These are phyloP conservation scores for Phengaris arion DNA, from an alignment of 2,888 invertebrate genomes.

Conservation along the genomic window DNA sequence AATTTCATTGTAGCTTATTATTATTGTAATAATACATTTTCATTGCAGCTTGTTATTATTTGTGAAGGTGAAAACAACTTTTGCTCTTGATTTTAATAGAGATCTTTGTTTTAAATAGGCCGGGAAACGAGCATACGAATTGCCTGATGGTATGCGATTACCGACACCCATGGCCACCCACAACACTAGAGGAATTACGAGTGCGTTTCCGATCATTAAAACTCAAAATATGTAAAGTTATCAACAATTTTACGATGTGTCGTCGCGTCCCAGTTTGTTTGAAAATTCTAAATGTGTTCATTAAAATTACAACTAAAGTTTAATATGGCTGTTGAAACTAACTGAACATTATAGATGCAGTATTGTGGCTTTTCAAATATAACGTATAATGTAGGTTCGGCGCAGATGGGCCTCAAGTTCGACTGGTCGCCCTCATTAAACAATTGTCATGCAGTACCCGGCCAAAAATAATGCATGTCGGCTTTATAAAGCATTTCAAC, in stretches of 20 bases:
- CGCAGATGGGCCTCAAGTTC: neutral
- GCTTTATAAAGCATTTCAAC: no score
- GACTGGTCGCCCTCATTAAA: neutral
- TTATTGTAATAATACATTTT: no score
- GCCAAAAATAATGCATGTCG: no score
- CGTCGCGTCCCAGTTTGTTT: neutral
- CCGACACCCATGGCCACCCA: no score
- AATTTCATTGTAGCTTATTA: neutral
- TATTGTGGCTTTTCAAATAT: neutral
- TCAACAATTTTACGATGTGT: neutral
- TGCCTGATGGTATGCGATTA: no score
- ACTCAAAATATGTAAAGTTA: neutral
- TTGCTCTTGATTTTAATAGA: neutral
- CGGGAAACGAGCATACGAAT: no score
- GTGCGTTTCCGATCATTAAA: neutral
- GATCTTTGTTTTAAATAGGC: neutral
- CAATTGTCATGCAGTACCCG: no score
- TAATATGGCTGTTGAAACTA: neutral
- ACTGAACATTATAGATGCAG: conserved; percentile 4
- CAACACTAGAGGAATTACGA: no score
- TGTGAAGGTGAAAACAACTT: neutral
- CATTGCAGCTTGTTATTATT: neutral
- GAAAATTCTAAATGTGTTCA: neutral
- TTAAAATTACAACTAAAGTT: neutral
- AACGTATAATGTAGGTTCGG: neutral